Percentiles rank a stretch among this genome's conserved stretches.
These are phyloP conservation scores for Oryzias celebensis DNA, from an alignment of 2,113 vertebrate species.

Conservation along the genomic window DNA sequence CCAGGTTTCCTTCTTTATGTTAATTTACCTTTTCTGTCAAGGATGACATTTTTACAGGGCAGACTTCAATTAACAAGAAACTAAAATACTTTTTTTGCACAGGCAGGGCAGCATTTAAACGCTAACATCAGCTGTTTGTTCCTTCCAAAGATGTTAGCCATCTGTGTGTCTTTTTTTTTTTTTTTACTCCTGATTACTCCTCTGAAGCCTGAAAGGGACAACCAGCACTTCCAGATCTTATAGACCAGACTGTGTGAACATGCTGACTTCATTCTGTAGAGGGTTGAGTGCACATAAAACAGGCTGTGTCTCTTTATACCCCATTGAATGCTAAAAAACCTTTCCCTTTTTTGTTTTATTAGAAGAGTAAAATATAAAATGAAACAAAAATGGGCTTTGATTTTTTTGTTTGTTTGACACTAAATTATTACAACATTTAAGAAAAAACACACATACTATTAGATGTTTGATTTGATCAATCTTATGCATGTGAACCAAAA, in stretches of 20 bases:
- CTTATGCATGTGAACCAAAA: too few species aligned
- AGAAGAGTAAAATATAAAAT: too few species aligned
- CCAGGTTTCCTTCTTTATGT: too few species aligned
- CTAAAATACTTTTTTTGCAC: neutral
- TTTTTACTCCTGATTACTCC: neutral
- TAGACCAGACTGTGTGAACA: neutral
- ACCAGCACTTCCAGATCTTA: neutral
- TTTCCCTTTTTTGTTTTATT: too few species aligned
- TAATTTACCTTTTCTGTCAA: too few species aligned
- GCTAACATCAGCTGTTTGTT: neutral
- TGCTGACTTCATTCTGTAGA: neutral
- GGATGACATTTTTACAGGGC: neutral
- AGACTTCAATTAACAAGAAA: neutral
- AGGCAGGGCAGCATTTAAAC: neutral
- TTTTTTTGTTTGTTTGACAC: too few species aligned
- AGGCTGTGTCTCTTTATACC: too few species aligned
- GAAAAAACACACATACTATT: too few species aligned
- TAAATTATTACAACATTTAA: too few species aligned
- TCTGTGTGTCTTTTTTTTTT: neutral
- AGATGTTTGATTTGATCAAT: too few species aligned
- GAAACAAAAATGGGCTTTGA: too few species aligned
- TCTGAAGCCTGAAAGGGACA: neutral
- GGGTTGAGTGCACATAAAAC: neutral
- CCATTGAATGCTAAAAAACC: too few species aligned
- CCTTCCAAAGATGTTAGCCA: neutral